Evolutionary conservation across 1,140 invertebrate genomes (phyloP).

Genomic region (Drosophila saltans): DNA sequence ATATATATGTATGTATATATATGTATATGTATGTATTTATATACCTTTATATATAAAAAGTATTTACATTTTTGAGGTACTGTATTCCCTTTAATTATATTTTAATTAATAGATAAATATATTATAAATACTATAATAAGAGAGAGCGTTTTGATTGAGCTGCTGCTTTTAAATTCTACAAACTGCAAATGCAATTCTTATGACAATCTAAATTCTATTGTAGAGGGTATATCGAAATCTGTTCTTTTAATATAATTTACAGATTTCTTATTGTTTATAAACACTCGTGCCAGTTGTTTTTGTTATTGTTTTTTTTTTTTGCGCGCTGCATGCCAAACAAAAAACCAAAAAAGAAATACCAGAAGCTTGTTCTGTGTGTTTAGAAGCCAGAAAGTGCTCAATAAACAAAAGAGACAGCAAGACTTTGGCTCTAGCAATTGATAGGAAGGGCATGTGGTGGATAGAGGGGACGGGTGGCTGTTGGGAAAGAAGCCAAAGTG

Average conservation of each 20-base stretch:
- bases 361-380: slow-evolving; percentile 11
- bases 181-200: no score
- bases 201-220: no score
- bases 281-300: slow-evolving; percentile 14
- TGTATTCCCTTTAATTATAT: no score
- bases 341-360: slow-evolving; percentile 15
- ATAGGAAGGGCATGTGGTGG: neutral
- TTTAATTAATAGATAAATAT: no score
- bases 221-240: neutral
- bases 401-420: slow-evolving; percentile 16
- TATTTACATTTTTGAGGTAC: no score
- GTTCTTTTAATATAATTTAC: neutral
- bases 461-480: neutral
- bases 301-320: slow-evolving; percentile 5
- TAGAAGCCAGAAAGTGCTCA: slow-evolving; percentile 12
- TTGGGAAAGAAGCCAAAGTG: slow-evolving; percentile 6
- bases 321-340: slow-evolving; percentile 24
- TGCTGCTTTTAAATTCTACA: no score
- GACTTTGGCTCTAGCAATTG: neutral
- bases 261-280: slow-evolving; percentile 22
- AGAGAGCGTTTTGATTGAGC: no score
- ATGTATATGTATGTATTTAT: no score
- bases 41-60: no score
- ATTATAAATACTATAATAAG: no score
- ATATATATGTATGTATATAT: no score